Base-by-base conservation (phyloP, 1,140 invertebrate genomes). In the Latrodectus geometricus region DNA sequence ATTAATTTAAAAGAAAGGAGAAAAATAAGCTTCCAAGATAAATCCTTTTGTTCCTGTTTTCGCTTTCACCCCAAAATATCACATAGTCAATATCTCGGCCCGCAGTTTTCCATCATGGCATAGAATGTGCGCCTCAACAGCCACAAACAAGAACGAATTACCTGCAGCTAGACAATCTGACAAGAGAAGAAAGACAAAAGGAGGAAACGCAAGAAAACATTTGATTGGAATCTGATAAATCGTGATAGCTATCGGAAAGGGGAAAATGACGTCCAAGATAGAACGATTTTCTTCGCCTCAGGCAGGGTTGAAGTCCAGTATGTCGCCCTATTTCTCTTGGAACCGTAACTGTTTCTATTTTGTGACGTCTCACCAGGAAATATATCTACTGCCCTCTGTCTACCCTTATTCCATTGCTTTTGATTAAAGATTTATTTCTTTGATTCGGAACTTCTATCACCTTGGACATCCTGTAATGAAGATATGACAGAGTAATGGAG, bases 181-280 rank as follows among this genome's bases (percentile, higher is more conserved):
- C 80, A 83, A 74, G 80, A 65, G 69, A 72, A 83, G 54, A 65
- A 66, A 66, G 54, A 73, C 52, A 17, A 69, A 74, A 35, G 21
- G 61, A 50, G 20, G 21, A 83, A 83, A 74, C 70, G 74, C 23
- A 35, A 48, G 80, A 84, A 76, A 84, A 84, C 82, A 84, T 76
- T 76, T 61, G 73, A 84, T 84, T 84, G 68, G 82, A 84, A 76
- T 84, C 82, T 84, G 82, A 84, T 84, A 75, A 76, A 84, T 68
- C 72, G 61, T 54, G 72, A 84, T 84, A 69, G 73, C 73, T 69
- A 76, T 76, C 61, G 72, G 52, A 69, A 84, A 49, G 65, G 61
- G 52, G 56, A 69, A 84, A 84, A 84, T 84, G 73, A 76, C 73
- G 49, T 68, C 72, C 20, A 76, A 54, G 61, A 84, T 84, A 76